phyloP scores from a whole-genome alignment of 2,797 vertebrate genomes.

The Malurus leucopterus region DNA sequence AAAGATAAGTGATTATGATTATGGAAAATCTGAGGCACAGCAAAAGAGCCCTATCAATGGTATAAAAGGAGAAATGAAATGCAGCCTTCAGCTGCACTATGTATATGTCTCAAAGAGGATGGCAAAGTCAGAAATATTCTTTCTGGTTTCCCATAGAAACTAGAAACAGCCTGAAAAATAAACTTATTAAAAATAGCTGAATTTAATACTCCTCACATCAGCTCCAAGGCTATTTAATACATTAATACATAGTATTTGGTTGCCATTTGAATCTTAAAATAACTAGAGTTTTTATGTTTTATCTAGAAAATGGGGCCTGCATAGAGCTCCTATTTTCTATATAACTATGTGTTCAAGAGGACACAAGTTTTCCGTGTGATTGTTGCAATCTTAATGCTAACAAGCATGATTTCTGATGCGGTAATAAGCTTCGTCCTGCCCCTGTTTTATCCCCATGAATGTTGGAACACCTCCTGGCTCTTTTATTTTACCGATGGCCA shows the following conservation, averaged over 20 bases:
- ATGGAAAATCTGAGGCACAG: background rate
- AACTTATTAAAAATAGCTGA: background rate
- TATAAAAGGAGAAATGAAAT: background rate
- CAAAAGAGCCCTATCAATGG: background rate
- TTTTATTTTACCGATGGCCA: too few relatives aligned
- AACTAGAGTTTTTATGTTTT: background rate
- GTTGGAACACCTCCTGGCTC: too few relatives aligned
- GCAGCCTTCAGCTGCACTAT: background rate
- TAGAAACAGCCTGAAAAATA: background rate
- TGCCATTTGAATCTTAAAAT: background rate
- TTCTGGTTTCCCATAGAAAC: background rate
- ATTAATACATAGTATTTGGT: background rate
- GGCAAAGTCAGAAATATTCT: background rate
- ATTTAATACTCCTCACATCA: background rate
- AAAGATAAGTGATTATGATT: background rate
- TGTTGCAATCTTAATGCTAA: background rate
- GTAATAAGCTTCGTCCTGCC: background rate
- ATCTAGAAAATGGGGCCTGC: background rate
- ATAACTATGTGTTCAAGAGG: background rate
- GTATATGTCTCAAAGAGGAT: background rate
- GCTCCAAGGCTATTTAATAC: background rate
- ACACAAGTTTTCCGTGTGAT: background rate
- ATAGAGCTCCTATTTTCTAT: background rate
- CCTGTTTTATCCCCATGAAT: too few relatives aligned
- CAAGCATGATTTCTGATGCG: background rate